Evolutionary conservation across 2,797 vertebrate species (phyloP).

Genomic region (Alectoris magna): DNA sequence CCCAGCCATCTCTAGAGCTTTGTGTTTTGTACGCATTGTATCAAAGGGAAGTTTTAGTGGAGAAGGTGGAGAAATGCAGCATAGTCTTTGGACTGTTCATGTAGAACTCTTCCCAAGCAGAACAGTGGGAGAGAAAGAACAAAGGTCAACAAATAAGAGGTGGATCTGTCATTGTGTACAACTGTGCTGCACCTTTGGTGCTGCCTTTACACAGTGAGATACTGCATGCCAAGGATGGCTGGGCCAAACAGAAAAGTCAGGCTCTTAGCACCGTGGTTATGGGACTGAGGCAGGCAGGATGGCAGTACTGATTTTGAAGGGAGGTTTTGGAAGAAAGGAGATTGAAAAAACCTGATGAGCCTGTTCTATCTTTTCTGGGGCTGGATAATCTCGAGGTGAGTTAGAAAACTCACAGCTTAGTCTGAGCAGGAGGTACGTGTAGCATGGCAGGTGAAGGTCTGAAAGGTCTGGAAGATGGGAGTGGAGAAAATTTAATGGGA

Average conservation of each 20-base stretch:
- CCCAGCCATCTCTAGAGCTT: neutral
- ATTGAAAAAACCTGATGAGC: neutral
- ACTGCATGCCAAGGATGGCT: neutral
- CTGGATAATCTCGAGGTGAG: neutral
- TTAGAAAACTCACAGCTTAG: neutral
- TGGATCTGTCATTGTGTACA: neutral
- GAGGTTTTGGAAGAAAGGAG: neutral
- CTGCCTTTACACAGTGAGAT: neutral
- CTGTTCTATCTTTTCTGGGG: neutral
- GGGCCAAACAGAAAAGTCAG: neutral
- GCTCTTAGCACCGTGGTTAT: neutral
- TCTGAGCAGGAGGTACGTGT: neutral
- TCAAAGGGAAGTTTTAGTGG: neutral
- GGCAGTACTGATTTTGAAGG: neutral
- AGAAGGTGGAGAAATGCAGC: neutral
- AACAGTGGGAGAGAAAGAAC: neutral
- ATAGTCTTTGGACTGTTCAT: neutral
- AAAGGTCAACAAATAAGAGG: neutral
- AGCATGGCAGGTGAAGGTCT: neutral
- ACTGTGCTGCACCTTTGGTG: neutral
- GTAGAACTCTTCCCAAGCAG: neutral
- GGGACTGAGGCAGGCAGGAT: neutral
- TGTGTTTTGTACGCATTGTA: neutral
- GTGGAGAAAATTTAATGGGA: neutral
- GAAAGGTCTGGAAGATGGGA: neutral